These are phyloP conservation scores for Hylomyscus alleni DNA, from an alignment of 2,797 vertebrate genomes.

Conservation along the genomic window DNA sequence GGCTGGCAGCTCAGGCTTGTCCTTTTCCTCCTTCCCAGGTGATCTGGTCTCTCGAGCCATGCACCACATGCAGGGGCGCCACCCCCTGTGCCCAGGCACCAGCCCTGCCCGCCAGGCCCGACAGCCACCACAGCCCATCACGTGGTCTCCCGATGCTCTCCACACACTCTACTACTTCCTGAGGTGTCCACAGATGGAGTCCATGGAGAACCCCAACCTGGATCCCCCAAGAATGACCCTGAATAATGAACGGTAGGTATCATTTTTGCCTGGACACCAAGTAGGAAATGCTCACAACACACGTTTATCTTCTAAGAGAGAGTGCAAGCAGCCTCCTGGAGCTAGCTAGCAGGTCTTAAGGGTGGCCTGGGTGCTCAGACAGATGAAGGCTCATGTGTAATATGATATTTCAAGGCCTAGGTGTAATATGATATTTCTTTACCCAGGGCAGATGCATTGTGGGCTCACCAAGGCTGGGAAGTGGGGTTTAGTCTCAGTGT, in stretches of 20 bases:
- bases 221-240: slow-evolving; percentile 93
- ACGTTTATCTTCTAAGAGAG: neutral
- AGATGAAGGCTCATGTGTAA: neutral
- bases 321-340: neutral
- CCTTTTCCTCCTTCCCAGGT: slow-evolving; percentile 87
- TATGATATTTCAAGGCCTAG: neutral
- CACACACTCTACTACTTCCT: slow-evolving; percentile 98
- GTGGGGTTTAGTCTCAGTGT: neutral
- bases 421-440: neutral
- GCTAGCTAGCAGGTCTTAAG: neutral
- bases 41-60: slow-evolving; percentile 96
- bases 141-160: slow-evolving; percentile 95
- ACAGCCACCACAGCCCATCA: slow-evolving; percentile 91
- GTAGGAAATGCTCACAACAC: accelerated
- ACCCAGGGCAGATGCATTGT: accelerated
- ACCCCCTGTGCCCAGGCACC: slow-evolving; percentile 87
- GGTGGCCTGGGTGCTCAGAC: neutral
- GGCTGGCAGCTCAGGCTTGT: neutral
- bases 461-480: neutral
- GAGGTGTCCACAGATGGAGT: slow-evolving; percentile 96
- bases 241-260: slow-evolving; percentile 91
- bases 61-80: slow-evolving; percentile 95
- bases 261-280: neutral
- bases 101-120: slow-evolving; percentile 89
- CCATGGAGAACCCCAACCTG: slow-evolving; percentile 96